Base-by-base conservation (phyloP, 2,113 vertebrate species). In the Mormyrus iriodes region DNA sequence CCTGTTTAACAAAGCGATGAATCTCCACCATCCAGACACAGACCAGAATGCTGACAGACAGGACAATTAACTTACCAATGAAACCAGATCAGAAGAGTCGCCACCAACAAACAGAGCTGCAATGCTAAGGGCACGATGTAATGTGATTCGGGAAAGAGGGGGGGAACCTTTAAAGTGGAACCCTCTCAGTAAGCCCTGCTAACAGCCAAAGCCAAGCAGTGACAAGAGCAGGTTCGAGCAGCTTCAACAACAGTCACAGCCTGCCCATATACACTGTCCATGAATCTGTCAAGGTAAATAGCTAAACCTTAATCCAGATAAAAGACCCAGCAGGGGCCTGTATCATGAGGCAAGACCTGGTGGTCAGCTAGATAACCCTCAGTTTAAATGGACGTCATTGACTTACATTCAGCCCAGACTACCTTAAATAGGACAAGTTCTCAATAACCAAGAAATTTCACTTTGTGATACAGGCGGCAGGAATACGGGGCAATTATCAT, bases 401-500 rank as follows among this genome's bases (percentile, higher is more conserved):
- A 31, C 61, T n/a, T 69, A 69, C 61, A 69, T 13, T 69, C 3
- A 31, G n/a, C 61, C 10, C 61, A 69, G 61, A 69, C n/a, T 31
- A 69, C 61, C 61, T 27, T 65, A 65, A 65, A 65, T 27, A 24
- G 2, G n/a, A n/a, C n/a, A 65, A 55, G 19, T 55, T 53, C 4
- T 21, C 0, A n/a, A n/a, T 69, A 69, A 58, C 21, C 24, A 58
- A 4, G 8, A 13, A 13, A 31, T 69, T 69, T 69, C 27, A 4
- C 31, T 42, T 42, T 1, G 0, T 79, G 35, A 17, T 39, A 42
- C 15, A 76, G 27, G 12, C 1, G 12, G 5, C 69, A 88, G 88
- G 52, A 88, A 58, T 65, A 79, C 52, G 39, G 27, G 55, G 52
- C 84, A 90, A 79, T 87, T 51, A 89, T 88, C 58, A 90, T 52